Conservation (phyloP, 2,888 invertebrate species). For the Suillia variegata region DNA sequence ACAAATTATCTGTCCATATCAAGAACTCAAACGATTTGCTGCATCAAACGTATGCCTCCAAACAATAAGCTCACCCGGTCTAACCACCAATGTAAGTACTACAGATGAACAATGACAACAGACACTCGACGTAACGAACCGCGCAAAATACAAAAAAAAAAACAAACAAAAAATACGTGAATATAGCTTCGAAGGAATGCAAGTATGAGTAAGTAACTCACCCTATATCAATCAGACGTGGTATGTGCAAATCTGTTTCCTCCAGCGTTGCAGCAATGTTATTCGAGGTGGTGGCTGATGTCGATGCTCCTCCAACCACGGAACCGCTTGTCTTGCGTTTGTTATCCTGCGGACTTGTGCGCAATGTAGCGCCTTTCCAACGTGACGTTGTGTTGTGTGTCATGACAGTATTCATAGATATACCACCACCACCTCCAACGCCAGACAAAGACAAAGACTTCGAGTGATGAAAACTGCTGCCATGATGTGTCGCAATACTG, state of each 20-base stretch:
- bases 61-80: no score
- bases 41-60: no score
- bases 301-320: not conserved
- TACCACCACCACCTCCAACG: not conserved
- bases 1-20: no score
- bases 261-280: constrained; percentile 33
- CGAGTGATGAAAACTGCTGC: constrained; percentile 27
- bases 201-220: constrained; percentile 50
- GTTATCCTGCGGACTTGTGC: constrained; percentile 41
- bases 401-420: constrained; percentile 2
- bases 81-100: no score
- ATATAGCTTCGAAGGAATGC: not conserved
- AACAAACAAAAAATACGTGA: no score
- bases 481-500: constrained; percentile 20
- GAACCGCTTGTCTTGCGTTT: constrained; percentile 23
- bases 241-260: constrained; percentile 72
- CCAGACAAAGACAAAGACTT: constrained; percentile 33
- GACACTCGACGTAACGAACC: no score
- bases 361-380: constrained; percentile 33
- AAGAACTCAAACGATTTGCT: no score
- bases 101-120: no score
- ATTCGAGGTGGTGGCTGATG: constrained; percentile 32
- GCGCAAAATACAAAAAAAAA: no score
- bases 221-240: constrained; percentile 69
- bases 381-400: constrained; percentile 13